Evolutionary conservation across 2,888 invertebrate genomes (phyloP).

Genomic region (Formica aserva): DNA sequence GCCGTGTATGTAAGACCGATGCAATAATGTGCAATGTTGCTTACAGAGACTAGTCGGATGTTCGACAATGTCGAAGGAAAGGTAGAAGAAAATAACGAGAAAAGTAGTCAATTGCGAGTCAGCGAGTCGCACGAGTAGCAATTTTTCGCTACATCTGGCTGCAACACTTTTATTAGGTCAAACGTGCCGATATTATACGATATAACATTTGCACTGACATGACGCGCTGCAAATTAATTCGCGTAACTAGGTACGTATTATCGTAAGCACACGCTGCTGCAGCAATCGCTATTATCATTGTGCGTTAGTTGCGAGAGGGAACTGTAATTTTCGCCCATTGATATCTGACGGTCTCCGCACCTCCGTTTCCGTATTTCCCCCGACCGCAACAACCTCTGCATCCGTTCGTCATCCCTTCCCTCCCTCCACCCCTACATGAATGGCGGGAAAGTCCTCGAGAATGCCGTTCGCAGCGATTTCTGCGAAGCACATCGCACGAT

Average conservation of each 20-base stretch:
- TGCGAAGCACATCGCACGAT: slow-evolving; percentile 54
- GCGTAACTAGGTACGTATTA: slow-evolving; percentile 4
- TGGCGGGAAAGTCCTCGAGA: slow-evolving; percentile 46
- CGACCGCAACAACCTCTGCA: slow-evolving; percentile 3
- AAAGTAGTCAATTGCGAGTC: slow-evolving; percentile 32
- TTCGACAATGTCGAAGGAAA: slow-evolving; percentile 35
- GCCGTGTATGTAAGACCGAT: slow-evolving; percentile 24
- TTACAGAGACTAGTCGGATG: slow-evolving; percentile 25
- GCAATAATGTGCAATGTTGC: slow-evolving; percentile 46
- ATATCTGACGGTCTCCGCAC: slow-evolving; percentile 30
- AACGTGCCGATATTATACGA: slow-evolving; percentile 19
- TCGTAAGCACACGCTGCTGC: slow-evolving; percentile 8
- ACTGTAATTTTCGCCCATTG: slow-evolving; percentile 41
- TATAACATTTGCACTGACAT: slow-evolving; percentile 18
- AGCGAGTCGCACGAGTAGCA: slow-evolving; percentile 6
- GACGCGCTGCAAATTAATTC: slow-evolving; percentile 30
- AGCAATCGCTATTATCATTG: slow-evolving; percentile 21
- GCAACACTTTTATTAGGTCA: slow-evolving; percentile 37
- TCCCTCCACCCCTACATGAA: background rate
- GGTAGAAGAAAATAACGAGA: slow-evolving; percentile 32
- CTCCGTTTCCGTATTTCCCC: slow-evolving; percentile 40
- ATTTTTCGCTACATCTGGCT: background rate
- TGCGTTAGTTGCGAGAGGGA: background rate
- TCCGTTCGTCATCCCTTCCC: background rate
- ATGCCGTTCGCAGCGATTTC: slow-evolving; percentile 63